These are phyloP conservation scores for Pogonognathellus flavescens DNA, from an alignment of 1,140 invertebrate species.

Conservation along the genomic window DNA sequence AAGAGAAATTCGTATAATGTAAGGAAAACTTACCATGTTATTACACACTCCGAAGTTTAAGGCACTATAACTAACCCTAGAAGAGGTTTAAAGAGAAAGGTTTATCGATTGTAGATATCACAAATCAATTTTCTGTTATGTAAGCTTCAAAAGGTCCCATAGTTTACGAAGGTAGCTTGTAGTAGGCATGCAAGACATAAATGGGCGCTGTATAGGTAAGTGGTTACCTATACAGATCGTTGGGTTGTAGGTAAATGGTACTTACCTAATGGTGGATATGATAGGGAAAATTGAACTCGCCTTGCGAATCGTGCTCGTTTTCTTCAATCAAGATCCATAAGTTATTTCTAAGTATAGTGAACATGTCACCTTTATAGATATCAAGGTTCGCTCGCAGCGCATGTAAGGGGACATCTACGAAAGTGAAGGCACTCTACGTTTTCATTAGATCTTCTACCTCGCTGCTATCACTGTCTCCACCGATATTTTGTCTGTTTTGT, in stretches of 20 bases:
- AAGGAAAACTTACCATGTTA: conserved; percentile 36
- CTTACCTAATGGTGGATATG: conserved; percentile 45
- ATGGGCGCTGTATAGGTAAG: conserved; percentile 16
- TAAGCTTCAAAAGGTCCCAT: conserved; percentile 23
- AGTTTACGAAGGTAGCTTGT: conserved; percentile 44
- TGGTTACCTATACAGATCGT: background rate
- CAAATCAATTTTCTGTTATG: conserved; percentile 61
- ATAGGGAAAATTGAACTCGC: conserved; percentile 53
- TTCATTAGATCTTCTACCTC: conserved; percentile 33
- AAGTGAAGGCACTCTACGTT: conserved; percentile 27
- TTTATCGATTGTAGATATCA: conserved; percentile 61
- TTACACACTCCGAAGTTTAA: conserved; percentile 22
- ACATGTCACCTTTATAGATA: conserved; percentile 60
- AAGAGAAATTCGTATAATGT: background rate
- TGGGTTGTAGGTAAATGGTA: conserved; percentile 48
- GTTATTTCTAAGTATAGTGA: conserved; percentile 57
- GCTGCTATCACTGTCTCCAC: conserved; percentile 23
- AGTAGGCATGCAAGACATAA: conserved; percentile 19
- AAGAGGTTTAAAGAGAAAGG: conserved; percentile 52
- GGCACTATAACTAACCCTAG: conserved; percentile 31
- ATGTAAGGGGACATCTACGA: background rate
- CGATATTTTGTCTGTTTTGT: conserved; percentile 26
- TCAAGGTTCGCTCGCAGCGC: background rate
- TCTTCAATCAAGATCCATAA: conserved; percentile 64
- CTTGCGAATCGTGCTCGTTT: conserved; percentile 53